Base-by-base conservation (phyloP, 2,888 invertebrate genomes). In the Perdita meconis region DNA sequence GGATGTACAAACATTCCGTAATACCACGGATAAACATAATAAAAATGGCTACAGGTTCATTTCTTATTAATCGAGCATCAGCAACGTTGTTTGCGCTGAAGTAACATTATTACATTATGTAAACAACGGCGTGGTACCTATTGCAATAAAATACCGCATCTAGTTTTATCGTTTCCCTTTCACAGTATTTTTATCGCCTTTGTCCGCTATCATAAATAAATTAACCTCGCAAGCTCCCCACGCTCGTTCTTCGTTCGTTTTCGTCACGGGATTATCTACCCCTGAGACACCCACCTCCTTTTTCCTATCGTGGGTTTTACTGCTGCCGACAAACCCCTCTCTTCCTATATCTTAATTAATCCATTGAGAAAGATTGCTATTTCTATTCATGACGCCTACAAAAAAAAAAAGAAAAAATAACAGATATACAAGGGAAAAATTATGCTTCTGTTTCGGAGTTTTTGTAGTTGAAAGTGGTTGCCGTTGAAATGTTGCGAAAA, bases 191-290 rank as follows among this genome's bases (percentile, higher is more conserved):
- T 80, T 82, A 83, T 82, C 76, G 56, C 68, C 47, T 50, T 50
- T 51, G 26, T 38, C 51, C 64, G 55, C 57, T 51, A 63, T 71
- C 75, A 72, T 79, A 84, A 85, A 85, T 85, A 83, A 83, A 83
- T 83, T 80, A 76, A 57, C 50, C 42, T 24, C 56, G 44, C 63
- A 30, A 51, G 77, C 51, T 59, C 53, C 47, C 24, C 57, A 22
- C n/a, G 34, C 42, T 19, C 67, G 56, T 57, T 51, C 56, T 50
- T 57, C 50, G 30, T 64, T 64, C 63, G 42, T 60, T 67, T 68
- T 71, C 56, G 63, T 65, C 72, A 38, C 26, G 19, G 60, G 40
- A 55, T 73, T 78, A 69, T 73, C 65, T 63, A 26, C 55, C 59
- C 55, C n/a, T 53, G 60, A 47, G 50, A 55, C 63, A 34, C 38